Base-by-base conservation (phyloP, 1,140 invertebrate species). In the Drosophila hydei region DNA sequence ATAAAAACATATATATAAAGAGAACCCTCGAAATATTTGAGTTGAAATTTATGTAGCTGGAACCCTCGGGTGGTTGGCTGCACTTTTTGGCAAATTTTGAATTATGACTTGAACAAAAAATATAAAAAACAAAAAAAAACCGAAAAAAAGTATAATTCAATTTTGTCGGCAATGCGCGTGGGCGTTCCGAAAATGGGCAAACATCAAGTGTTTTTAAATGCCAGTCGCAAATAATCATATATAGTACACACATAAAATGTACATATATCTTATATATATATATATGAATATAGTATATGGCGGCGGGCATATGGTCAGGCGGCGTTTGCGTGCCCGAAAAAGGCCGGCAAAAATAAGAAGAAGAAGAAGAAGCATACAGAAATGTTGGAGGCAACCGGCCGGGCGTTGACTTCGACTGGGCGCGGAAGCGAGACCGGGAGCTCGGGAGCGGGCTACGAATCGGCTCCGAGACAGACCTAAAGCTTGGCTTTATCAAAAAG, bases 251-350 rank as follows among this genome's bases (percentile, higher is more conserved):
- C 2, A 43, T n/a, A 40, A 11, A 33, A 51, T 25, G 51, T 16
- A 63, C 30, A 47, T 30, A 72, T 19, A 47, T 19, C n/a, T n/a
- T n/a, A 59, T 38, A 12, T 42, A 36, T 51, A 33, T 47, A 40
- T 25, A 33, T 68, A 52, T 68, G 50, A 48, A 38, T 64, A 33
- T 27, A 47, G 61, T 56, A 59, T 70, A 75, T 70, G 48, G n/a
- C 18, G 25, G 67, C 45, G 65, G 61, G 36, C 50, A 64, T 54
- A 69, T 73, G 71, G 71, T 60, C 75, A 60, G 68, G 60, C 64
- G 62, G 80, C 60, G 83, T 72, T 84, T 76, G 81, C 83, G 81
- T 87, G 83, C 83, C 81, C 85, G 80, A 87, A 85, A 81, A 88
- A 71, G 75, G 74, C 81, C 70, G 80, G 73, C 81, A 74, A 16